These are phyloP conservation scores for Drosophila kanekoi DNA, from an alignment of 2,888 invertebrate species.

Conservation along the genomic window DNA sequence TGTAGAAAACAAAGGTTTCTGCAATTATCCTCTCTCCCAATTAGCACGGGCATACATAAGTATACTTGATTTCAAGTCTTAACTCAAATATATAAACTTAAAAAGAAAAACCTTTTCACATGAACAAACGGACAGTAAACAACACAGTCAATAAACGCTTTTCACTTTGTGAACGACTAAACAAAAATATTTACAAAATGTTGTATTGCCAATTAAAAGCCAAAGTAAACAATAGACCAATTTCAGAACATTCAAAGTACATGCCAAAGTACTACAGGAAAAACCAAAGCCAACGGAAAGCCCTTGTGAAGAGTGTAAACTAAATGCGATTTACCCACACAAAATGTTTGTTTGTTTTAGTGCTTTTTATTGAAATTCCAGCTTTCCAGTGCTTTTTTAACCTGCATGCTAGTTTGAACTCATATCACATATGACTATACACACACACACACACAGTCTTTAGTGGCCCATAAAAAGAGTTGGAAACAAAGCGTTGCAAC, in stretches of 20 bases:
- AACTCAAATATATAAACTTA: too few relatives aligned
- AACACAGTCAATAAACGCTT: background rate
- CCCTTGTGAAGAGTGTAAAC: constrained; percentile 27
- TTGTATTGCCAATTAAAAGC: constrained; percentile 58
- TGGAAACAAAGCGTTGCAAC: background rate
- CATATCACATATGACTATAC: constrained; percentile 5
- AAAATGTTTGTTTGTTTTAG: constrained; percentile 48
- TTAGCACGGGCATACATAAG: too few relatives aligned
- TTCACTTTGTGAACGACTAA: background rate
- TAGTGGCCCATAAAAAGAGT: constrained; percentile 49
- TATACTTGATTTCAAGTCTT: too few relatives aligned
- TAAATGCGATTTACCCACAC: constrained; percentile 52
- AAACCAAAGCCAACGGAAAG: constrained; percentile 25
- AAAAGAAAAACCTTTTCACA: too few relatives aligned
- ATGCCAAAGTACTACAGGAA: background rate
- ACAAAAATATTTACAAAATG: constrained; percentile 30
- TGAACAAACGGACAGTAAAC: too few relatives aligned
- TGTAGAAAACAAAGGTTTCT: too few relatives aligned
- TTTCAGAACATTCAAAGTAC: constrained; percentile 42
- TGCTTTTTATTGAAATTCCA: constrained; percentile 30
- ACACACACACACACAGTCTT: constrained; percentile 28
- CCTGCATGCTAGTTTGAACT: constrained; percentile 59
- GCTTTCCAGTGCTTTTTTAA: constrained; percentile 41
- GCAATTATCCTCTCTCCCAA: too few relatives aligned
- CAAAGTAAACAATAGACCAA: constrained; percentile 53